Evolutionary conservation across 2,888 invertebrate genomes (phyloP), one percentile per base, ranked within the genome.

Genomic region (Dorcus hopei): DNA sequence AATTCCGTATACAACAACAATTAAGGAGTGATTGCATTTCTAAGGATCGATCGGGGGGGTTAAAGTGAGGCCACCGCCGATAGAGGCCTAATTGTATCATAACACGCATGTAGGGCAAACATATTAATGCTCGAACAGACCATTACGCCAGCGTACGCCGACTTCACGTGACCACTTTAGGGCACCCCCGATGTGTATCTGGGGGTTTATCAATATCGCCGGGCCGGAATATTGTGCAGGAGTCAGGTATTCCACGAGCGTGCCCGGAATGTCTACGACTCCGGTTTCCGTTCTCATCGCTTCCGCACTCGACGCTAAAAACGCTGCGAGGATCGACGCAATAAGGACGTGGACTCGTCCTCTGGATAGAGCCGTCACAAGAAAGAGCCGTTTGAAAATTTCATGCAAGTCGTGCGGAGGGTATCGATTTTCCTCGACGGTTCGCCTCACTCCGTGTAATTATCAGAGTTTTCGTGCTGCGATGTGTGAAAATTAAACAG

Each of bases 121-220:
- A 52, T 56, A 49, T 58, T 58, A 61, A 58, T 58, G 58, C 38
- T 55, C 52, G 55, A 61, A 52, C 49, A 57, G 52, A 49, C 41
- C 41, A 41, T 41, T 52, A 42, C 26, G 45, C 39, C 52, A 49
- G 45, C 47, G 49, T 47, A 42, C 49, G 54, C 40, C 53, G 58
- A 54, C 54, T 54, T 61, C 54, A 58, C 52, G 49, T 58, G 52
- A 54, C 52, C 49, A 43, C 49, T 45, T 57, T 41, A 55, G 58
- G 49, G 49, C 54, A 42, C 45, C 53, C 14, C 55, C 45, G 43
- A 52, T 55, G 50, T 55, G 26, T 33, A 33, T 33, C 26, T 33
- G 26, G 26, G 60, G 60, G 58, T 62, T 62, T 62, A 62, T 62
- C 62, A 58, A 62, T 62, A 62, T 60, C 59, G 52, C 45, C 51